phyloP scores from a whole-genome alignment of 2,113 vertebrate genomes.

The Talpa occidentalis region DNA sequence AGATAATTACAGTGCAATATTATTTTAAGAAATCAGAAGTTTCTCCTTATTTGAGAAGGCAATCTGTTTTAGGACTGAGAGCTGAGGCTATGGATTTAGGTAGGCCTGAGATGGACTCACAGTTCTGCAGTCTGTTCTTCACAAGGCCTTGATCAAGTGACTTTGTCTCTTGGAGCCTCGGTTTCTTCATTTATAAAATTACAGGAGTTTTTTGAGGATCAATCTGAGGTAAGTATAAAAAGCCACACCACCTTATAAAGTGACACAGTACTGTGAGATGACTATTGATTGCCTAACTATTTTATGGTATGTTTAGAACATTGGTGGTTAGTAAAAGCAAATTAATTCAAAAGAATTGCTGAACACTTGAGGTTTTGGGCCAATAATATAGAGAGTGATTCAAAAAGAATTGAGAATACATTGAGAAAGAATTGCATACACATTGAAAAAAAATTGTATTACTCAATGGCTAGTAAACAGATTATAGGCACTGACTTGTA shows the following conservation, averaged over 20 bases:
- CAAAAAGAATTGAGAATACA: background rate
- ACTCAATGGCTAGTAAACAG: background rate
- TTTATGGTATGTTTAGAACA: background rate
- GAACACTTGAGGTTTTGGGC: background rate
- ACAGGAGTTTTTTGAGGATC: background rate
- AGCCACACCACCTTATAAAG: background rate
- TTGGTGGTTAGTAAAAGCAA: constrained; percentile 20
- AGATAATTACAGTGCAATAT: background rate
- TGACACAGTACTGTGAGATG: background rate
- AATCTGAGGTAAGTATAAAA: background rate
- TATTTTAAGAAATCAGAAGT: background rate
- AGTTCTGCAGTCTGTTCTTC: background rate
- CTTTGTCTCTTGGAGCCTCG: background rate
- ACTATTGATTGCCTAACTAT: background rate
- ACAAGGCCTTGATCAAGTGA: background rate
- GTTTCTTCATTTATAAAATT: background rate
- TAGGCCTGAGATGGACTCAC: background rate
- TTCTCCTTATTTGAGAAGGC: background rate
- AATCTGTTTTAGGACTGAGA: background rate
- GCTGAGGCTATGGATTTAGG: background rate
- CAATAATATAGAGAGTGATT: background rate
- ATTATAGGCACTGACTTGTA: background rate
- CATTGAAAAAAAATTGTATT: background rate
- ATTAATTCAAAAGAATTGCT: constrained; percentile 14
- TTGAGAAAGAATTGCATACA: background rate